Evolutionary conservation across 2,888 invertebrate genomes (phyloP).

Genomic region (Coleophora flavipennella): DNA sequence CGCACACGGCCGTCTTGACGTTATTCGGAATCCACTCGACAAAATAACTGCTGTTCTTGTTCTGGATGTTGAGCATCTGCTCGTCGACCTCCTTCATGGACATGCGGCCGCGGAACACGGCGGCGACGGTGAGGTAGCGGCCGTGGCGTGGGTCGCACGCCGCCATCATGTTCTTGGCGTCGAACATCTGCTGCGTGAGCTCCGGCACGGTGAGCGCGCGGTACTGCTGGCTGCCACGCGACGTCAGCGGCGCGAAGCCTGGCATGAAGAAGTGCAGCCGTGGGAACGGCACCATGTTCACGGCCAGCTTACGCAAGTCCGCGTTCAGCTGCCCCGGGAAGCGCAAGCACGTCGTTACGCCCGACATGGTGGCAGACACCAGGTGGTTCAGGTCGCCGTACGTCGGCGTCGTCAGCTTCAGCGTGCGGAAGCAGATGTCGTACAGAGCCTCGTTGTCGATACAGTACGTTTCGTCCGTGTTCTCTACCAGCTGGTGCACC

Average conservation of each 20-base stretch:
- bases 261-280: slow-evolving; percentile 72
- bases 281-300: slow-evolving; percentile 81
- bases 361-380: slow-evolving; percentile 58
- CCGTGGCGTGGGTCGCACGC: slow-evolving; percentile 94
- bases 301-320: slow-evolving; percentile 74
- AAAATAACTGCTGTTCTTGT: slow-evolving; percentile 83
- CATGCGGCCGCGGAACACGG: slow-evolving; percentile 91
- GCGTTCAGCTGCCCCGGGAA: slow-evolving; percentile 75
- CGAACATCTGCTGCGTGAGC: slow-evolving; percentile 91
- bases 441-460: slow-evolving; percentile 85
- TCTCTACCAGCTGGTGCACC: slow-evolving; percentile 78
- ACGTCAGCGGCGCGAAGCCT: slow-evolving; percentile 78
- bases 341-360: slow-evolving; percentile 55
- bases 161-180: slow-evolving; percentile 97
- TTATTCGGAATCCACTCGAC: slow-evolving; percentile 88
- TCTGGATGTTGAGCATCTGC: slow-evolving; percentile 83
- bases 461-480: slow-evolving; percentile 76
- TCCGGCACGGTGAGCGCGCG: slow-evolving; percentile 90
- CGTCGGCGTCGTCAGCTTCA: slow-evolving; percentile 82
- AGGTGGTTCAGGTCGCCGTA: slow-evolving; percentile 81
- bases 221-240: slow-evolving; percentile 89
- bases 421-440: slow-evolving; percentile 83
- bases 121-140: slow-evolving; percentile 89
- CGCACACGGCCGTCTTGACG: slow-evolving; percentile 85
- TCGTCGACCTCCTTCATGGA: slow-evolving; percentile 94